A percentile compares a stretch with the other conserved stretches of the same genome.
These are phyloP conservation scores for Volucella zonaria DNA, from an alignment of 2,888 invertebrate species.

Conservation along the genomic window DNA sequence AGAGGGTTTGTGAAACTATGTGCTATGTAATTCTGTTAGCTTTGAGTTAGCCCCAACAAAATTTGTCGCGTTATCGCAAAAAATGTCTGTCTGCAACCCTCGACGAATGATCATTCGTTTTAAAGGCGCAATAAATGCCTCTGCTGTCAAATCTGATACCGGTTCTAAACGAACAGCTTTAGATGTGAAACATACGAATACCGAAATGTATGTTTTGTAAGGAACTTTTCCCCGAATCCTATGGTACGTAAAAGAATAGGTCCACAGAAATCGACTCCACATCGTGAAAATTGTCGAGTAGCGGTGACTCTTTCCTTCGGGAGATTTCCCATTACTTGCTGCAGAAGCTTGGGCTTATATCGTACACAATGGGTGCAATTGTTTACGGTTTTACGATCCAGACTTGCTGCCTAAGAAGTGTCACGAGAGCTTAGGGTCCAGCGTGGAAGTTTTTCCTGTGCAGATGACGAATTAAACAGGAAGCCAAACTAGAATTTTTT, in stretches of 20 bases:
- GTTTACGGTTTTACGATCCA: slow-evolving; percentile 43
- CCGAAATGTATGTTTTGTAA: slow-evolving; percentile 47
- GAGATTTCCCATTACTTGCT: slow-evolving; percentile 41
- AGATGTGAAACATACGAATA: slow-evolving; percentile 32
- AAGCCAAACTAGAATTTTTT: neutral
- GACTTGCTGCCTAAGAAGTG: slow-evolving; percentile 48
- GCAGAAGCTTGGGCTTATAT: slow-evolving; percentile 47
- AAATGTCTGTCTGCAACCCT: slow-evolving; percentile 26
- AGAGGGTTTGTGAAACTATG: slow-evolving; percentile 27
- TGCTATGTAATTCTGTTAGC: neutral
- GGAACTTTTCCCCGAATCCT: slow-evolving; percentile 51
- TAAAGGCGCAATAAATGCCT: slow-evolving; percentile 54
- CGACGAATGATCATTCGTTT: slow-evolving; percentile 40
- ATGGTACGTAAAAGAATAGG: slow-evolving; percentile 44
- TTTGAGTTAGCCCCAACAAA: slow-evolving; percentile 42
- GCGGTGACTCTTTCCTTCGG: slow-evolving; percentile 14
- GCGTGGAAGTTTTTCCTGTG: slow-evolving; percentile 61
- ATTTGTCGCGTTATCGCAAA: slow-evolving; percentile 54
- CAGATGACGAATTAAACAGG: slow-evolving; percentile 46
- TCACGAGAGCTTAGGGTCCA: slow-evolving; percentile 58
- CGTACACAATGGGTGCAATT: slow-evolving; percentile 47
- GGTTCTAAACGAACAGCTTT: slow-evolving; percentile 65
- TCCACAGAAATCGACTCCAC: slow-evolving; percentile 62
- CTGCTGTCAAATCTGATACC: slow-evolving; percentile 55
- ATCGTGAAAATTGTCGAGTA: slow-evolving; percentile 45